phyloP scores from a whole-genome alignment of 2,113 vertebrate genomes.

The Chamaea fasciata region DNA sequence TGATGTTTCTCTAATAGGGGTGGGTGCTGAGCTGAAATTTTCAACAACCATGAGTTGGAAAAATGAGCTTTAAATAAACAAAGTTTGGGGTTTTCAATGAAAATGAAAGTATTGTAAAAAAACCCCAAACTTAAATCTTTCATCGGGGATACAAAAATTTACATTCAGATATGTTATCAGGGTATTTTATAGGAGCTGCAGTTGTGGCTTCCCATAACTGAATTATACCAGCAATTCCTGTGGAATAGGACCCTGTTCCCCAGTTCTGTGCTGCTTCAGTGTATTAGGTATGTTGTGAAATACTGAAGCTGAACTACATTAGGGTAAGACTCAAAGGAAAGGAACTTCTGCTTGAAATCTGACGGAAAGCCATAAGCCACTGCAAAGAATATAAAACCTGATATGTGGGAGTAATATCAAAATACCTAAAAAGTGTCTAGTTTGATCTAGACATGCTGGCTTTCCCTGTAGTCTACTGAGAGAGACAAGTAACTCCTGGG shows the following conservation, averaged over 20 bases:
- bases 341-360: background rate
- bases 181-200: background rate
- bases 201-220: background rate
- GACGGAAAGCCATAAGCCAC: background rate
- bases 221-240: background rate
- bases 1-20: background rate
- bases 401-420: background rate
- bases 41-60: background rate
- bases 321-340: background rate
- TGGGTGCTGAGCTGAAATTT: background rate
- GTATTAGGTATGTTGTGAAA: fast-evolving
- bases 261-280: background rate
- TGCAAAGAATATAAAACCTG: background rate
- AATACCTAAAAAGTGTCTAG: background rate
- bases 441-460: background rate
- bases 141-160: background rate
- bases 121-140: background rate
- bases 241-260: background rate
- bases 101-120: background rate
- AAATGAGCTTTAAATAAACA: background rate
- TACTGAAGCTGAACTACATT: background rate
- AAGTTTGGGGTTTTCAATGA: background rate
- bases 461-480: background rate
- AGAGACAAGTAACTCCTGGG: background rate
- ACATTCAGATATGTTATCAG: background rate